phyloP scores from a whole-genome alignment of 2,113 vertebrate genomes.

The Cynocephalus volans region DNA sequence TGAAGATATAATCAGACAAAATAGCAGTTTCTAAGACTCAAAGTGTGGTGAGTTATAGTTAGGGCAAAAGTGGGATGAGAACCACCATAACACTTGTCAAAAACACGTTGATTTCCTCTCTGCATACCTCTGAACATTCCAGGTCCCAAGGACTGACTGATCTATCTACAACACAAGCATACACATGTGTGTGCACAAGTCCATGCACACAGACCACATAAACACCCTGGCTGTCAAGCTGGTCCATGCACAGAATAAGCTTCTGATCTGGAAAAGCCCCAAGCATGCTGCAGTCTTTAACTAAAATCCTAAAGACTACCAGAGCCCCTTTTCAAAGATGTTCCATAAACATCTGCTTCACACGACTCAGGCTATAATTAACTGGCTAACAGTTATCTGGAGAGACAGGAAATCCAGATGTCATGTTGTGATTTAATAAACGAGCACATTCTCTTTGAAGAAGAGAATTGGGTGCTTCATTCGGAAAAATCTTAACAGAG shows the following conservation, averaged over 20 bases:
- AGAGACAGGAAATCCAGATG: slow-evolving; percentile 42
- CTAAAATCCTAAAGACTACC: not conserved
- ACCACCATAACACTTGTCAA: not conserved
- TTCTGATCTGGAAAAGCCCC: not conserved
- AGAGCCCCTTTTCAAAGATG: not conserved
- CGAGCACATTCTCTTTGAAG: slow-evolving; percentile 8
- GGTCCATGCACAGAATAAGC: not conserved
- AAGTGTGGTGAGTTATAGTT: not conserved
- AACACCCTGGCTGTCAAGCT: not conserved
- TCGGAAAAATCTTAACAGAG: slow-evolving; percentile 32
- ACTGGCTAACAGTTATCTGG: not conserved
- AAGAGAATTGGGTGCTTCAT: not conserved
- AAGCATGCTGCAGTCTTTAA: not conserved
- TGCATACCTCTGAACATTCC: not conserved
- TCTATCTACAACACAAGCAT: accelerated
- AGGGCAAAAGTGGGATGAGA: not conserved
- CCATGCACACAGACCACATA: not conserved
- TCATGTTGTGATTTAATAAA: slow-evolving; percentile 8
- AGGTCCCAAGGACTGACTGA: not conserved
- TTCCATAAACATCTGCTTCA: slow-evolving; percentile 45
- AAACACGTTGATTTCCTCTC: not conserved
- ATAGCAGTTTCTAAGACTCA: not conserved
- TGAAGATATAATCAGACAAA: not conserved
- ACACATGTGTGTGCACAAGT: accelerated
- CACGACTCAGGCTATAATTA: slow-evolving; percentile 13